Base-by-base conservation (phyloP, 2,113 vertebrate species). In the Actinemys pallida region DNA sequence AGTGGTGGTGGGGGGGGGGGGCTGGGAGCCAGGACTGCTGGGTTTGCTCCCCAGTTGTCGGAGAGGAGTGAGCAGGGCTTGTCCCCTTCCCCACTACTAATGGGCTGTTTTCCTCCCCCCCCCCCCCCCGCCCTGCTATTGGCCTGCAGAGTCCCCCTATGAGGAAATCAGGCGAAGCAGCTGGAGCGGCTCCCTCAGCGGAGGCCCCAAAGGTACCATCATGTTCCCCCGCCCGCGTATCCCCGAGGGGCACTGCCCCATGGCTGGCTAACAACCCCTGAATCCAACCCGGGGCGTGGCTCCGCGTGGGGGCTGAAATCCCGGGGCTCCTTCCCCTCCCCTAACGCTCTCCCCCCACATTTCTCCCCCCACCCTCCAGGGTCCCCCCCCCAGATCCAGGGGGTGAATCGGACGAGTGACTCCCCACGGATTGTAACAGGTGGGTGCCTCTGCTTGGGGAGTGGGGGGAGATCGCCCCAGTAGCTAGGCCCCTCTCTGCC, bases 81-180 rank as follows among this genome's bases (percentile, higher is more conserved):
- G 53, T 27, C 24, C 14, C 12, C 20, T 4, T 29, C 42, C 52
- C 10, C 57, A 59, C 57, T 13, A 49, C n/a, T 56, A 29, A 59
- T 31, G 13, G n/a, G 25, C 27, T 45, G 8, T 27, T 10, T 25
- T 35, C 42, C n/a, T 47, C 6, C 45, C 5, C 45, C 45, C 45
- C 45, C 8, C 45, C 45, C 45, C 45, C 80, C 72, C 29, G 14
- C 19, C 39, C 14, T 20, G 31, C 35, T 54, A 19, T 39, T 69
- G n/a, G 17, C 81, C 42, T 52, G 5, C 86, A 96, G 96, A 96
- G 42, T n/a, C 96, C 10, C 3, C 80, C 8, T 96, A 96, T 59
- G 96, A 96, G 17, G 96, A 96, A 56, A 86, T 86, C 14, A 76
- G 96, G 19, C 53, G 93, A 39, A 78, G 47, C 17, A 96, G 72